These are phyloP conservation scores for Lethocerus indicus DNA, from an alignment of 1,140 invertebrate species.

Conservation along the genomic window DNA sequence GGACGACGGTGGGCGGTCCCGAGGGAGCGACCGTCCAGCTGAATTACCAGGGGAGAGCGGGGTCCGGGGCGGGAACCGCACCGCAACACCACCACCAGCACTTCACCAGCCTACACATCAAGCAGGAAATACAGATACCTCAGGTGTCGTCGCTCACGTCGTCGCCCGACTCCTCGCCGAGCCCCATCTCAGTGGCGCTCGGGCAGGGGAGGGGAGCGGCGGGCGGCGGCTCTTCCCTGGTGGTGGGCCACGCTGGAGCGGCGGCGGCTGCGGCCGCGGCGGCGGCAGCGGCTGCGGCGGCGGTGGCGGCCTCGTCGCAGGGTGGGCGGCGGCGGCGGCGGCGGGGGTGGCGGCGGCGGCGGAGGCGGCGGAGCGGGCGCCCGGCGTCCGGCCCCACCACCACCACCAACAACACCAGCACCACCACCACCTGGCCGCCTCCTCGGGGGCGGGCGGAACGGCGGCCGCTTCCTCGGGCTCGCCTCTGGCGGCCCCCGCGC, in stretches of 20 bases:
- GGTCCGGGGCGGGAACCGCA: slow-evolving; percentile 23
- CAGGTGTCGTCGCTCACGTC: slow-evolving; percentile 81
- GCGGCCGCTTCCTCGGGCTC: slow-evolving; percentile 25
- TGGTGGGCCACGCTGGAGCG: no score
- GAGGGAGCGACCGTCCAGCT: no score
- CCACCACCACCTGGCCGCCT: slow-evolving; percentile 18
- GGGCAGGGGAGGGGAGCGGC: slow-evolving; percentile 39
- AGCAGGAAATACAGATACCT: slow-evolving; percentile 91
- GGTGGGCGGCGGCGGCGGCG: slow-evolving; percentile 25
- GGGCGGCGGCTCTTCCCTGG: slow-evolving; percentile 18
- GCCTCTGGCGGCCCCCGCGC: slow-evolving; percentile 43
- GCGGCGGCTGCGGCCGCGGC: no score
- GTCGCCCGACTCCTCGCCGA: slow-evolving; percentile 75
- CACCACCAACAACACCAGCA: slow-evolving; percentile 30
- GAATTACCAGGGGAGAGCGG: slow-evolving; percentile 30
- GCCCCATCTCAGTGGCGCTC: slow-evolving; percentile 55
- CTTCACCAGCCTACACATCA: slow-evolving; percentile 67
- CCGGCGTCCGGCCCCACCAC: slow-evolving; percentile 29
- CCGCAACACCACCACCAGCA: slow-evolving; percentile 25
- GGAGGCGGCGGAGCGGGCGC: no score
- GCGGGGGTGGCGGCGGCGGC: no score
- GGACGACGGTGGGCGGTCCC: slow-evolving; percentile 18
- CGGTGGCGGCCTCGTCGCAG: slow-evolving; percentile 21
- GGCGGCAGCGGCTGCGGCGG: no score
- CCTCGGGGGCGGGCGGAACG: slow-evolving; percentile 14